Base-by-base conservation (phyloP, 2,797 vertebrate species). In the Ceryle rudis region DNA sequence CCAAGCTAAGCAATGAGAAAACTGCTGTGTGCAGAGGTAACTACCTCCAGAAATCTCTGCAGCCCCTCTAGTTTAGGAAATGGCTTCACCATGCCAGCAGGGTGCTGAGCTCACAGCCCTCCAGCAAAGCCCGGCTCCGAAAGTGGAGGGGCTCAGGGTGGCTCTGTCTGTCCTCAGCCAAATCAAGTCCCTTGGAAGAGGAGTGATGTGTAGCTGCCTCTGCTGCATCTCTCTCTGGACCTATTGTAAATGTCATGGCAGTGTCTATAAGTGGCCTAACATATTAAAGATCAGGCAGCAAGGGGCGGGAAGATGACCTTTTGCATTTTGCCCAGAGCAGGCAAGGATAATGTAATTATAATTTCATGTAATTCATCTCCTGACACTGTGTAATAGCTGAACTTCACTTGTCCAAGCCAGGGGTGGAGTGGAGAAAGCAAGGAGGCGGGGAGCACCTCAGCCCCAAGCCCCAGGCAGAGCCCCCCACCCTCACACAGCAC, bases 241-340 rank as follows among this genome's bases (percentile, higher is more conserved):
- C 66, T 26, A 14, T 33, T 77, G 39, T 77, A 97, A 96, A 97
- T 94, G 91, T 96, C 97, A 87, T 14, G 69, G 67, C 78, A 75
- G 22, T 65, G 54, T 83, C 90, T 95, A 0, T 47, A 82, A 97
- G 91, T 81, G 86, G 66, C 90, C 93, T 81, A 80, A 88, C 81
- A 35, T 80, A 93, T 94, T 85, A 92, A 96, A 96, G 93, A 92
- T 95, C 91, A 77, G 67, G 94, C 95, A 73, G 46, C 39, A 31
- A 88, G 87, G 88, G 80, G 62, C 90, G 79, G 91, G 90, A 86
- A 94, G 46, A n/a, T 97, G 97, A 97, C 97, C 97, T 98, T 98
- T 97, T 81, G 72, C 69, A 73, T 97, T 97, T 95, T 95, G 88
- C 96, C 91, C 81, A 47, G 87, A 97, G 95, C 92, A 96, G 61